Conservation (phyloP, 1,140 invertebrate genomes). For the Apis laboriosa region DNA sequence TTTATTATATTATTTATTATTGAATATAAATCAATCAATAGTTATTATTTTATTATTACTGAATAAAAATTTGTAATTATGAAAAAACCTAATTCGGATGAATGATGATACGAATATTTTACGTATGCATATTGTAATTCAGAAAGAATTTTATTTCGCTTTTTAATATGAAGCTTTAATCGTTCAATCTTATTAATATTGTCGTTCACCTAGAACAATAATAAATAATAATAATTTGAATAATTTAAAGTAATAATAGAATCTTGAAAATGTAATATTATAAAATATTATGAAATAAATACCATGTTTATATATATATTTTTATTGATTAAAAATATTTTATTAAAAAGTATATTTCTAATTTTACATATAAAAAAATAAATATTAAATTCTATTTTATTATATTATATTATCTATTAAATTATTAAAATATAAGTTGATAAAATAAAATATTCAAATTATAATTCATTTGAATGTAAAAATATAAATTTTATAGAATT, state of each 20-base stretch:
- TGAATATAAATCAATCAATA: neutral
- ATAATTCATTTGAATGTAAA: too few species aligned
- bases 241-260: neutral
- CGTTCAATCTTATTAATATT: neutral
- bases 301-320: neutral
- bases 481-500: too few species aligned
- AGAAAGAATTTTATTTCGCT: conserved; percentile 56
- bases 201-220: neutral
- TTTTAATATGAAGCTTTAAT: neutral
- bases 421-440: neutral
- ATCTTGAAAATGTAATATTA: neutral
- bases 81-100: neutral
- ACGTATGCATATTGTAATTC: neutral
- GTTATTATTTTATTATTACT: neutral
- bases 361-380: neutral
- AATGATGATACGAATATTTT: neutral
- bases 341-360: neutral
- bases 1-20: neutral
- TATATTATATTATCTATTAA: neutral
- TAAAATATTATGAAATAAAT: neutral
- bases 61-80: neutral
- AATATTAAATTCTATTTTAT: neutral
- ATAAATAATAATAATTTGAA: neutral
- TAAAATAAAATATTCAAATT: neutral
- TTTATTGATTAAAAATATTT: neutral